A percentile compares a stretch with the other conserved stretches of the same genome.
These are phyloP conservation scores for Temnothorax unifasciatus DNA, from an alignment of 2,888 invertebrate genomes.

Conservation along the genomic window DNA sequence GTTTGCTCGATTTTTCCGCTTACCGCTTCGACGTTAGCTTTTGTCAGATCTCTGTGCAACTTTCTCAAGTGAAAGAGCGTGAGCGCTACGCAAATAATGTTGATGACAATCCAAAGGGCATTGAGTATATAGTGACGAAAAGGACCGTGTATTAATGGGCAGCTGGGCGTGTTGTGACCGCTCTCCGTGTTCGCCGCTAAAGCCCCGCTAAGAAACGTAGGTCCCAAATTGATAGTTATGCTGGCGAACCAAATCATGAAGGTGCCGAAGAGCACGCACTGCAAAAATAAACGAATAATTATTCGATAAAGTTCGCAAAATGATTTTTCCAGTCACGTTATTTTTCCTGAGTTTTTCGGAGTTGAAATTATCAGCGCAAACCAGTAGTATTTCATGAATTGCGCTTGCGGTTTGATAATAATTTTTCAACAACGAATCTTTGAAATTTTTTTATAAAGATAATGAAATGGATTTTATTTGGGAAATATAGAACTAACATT, in stretches of 20 bases:
- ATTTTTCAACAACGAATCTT: neutral
- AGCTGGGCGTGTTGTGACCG: conserved; percentile 93
- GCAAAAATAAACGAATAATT: conserved; percentile 80
- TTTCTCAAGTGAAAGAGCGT: conserved; percentile 94
- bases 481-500: neutral
- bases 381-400: neutral
- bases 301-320: neutral
- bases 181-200: conserved; percentile 93
- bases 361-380: neutral
- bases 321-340: neutral
- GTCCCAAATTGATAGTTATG: conserved; percentile 95
- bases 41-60: conserved; percentile 93
- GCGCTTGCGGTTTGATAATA: neutral
- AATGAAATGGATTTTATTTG: neutral
- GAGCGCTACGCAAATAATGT: conserved; percentile 94
- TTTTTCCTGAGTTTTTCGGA: neutral
- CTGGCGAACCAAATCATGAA: conserved; percentile 98
- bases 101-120: conserved; percentile 95
- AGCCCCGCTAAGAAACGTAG: conserved; percentile 94
- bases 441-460: neutral
- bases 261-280: conserved; percentile 96
- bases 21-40: conserved; percentile 93
- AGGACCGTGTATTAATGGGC: conserved; percentile 95
- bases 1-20: conserved; percentile 53
- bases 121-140: conserved; percentile 96